Evolutionary conservation across 2,888 invertebrate genomes (phyloP), one percentile per base, ranked within the genome.

Genomic region (Sarcophaga subvicina): DNA sequence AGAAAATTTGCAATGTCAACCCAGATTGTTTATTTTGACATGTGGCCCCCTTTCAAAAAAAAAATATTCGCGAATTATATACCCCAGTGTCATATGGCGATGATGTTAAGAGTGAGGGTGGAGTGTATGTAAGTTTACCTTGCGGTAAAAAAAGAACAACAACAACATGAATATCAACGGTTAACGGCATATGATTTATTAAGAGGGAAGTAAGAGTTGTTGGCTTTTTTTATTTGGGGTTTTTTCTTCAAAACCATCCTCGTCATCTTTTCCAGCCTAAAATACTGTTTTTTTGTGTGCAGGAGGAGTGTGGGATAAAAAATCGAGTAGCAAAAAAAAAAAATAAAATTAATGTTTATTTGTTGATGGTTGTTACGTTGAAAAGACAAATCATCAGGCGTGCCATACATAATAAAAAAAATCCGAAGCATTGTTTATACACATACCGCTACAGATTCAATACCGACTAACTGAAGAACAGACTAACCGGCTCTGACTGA

Each of bases 321-420:
- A 37, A 37, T 37, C 37, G 37, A 37, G 37, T 37, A 37, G 37
- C 37, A 37, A 37, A 72, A 86, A 20, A 72, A 86, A 20, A 25
- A 76, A 82, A 79, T 76, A 71, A 87, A 82, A 87, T 81, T 87
- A 87, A 87, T 87, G 79, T 87, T 84, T 87, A 84, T 87, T 87
- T 87, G 87, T 79, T 87, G 87, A 87, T 79, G 87, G 87, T 84
- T 87, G 84, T 84, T 82, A 69, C 79, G 87, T 84, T 87, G 79
- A 87, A 84, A 87, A 84, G 87, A 76, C 87, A 87, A 81, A 87
- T 87, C 84, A 82, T 81, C 71, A 79, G 87, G 70, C 70, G 62
- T 82, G 60, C 25, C 70, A 60, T 59, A 70, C 4, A 70, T 37
- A 72, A 72, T 17, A 64, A 37, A 77, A 67, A 60, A 73, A 49